A percentile compares a stretch with the other conserved stretches of the same genome.
Conservation (phyloP, 2,888 invertebrate species). For the Cephus sareptanus region DNA sequence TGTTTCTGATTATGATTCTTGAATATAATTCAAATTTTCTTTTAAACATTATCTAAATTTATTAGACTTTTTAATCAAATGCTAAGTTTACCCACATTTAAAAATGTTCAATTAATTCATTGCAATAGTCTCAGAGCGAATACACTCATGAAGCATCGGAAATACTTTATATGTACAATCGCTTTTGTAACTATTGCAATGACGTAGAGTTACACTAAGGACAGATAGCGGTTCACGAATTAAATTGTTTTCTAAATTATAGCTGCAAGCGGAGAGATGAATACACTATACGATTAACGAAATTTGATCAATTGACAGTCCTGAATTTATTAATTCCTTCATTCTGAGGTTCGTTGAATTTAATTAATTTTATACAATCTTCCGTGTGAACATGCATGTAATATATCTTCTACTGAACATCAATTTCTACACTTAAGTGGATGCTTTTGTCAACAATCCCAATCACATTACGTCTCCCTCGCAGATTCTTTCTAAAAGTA, state of each 20-base stretch:
- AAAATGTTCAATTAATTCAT: too few species aligned
- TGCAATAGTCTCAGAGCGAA: too few species aligned
- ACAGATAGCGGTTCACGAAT: background rate
- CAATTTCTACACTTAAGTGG: background rate
- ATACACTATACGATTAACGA: too few species aligned
- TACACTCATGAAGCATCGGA: too few species aligned
- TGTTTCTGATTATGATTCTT: too few species aligned
- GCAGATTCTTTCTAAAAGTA: background rate
- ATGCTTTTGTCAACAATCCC: background rate
- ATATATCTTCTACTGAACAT: background rate
- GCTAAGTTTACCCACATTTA: too few species aligned
- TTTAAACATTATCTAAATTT: too few species aligned
- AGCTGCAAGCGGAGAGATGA: background rate
- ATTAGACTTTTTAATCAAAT: too few species aligned
- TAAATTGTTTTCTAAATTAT: background rate
- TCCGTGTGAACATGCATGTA: background rate
- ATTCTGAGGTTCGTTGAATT: background rate
- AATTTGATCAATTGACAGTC: too few species aligned
- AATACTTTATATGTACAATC: background rate
- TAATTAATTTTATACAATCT: background rate
- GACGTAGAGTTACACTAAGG: background rate
- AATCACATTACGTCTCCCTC: background rate
- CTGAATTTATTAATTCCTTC: background rate
- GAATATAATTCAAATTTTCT: too few species aligned
- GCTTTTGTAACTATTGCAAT: background rate